Percentiles rank a stretch among this genome's conserved stretches.
Evolutionary conservation across 2,797 vertebrate genomes (phyloP).

Genomic region (Gymnoscopelus microlampas): DNA sequence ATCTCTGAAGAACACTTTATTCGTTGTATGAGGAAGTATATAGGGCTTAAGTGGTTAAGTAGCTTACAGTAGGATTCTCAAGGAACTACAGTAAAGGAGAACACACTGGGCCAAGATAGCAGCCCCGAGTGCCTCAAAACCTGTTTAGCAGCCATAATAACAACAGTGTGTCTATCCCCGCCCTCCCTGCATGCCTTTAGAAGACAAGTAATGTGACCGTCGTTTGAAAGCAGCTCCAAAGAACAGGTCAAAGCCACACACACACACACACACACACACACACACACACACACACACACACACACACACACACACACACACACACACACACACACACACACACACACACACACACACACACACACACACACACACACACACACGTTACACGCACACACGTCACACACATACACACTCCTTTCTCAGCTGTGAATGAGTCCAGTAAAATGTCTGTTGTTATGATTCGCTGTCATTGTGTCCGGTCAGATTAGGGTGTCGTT

Average conservation of each 20-base stretch:
- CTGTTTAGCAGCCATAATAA: slow-evolving; percentile 59
- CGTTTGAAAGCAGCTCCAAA: slow-evolving; percentile 51
- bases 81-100: slow-evolving; percentile 20
- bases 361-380: slow-evolving; percentile 9
- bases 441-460: slow-evolving; percentile 16
- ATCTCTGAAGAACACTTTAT: too few relatives aligned
- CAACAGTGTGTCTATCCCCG: slow-evolving; percentile 31
- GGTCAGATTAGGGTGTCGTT: slow-evolving; percentile 43
- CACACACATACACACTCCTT: slow-evolving; percentile 35
- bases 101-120: slow-evolving; percentile 1
- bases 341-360: slow-evolving; percentile 62
- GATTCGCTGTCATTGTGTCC: slow-evolving; percentile 37
- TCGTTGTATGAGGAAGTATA: too few relatives aligned
- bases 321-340: slow-evolving; percentile 16
- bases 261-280: not conserved
- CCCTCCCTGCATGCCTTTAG: slow-evolving; percentile 14
- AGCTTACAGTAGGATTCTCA: slow-evolving; percentile 43
- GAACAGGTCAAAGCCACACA: slow-evolving; percentile 69
- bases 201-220: slow-evolving; percentile 44
- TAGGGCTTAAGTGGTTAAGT: slow-evolving; percentile 44
- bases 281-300: slow-evolving; percentile 1
- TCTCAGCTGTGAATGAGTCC: too few relatives aligned
- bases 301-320: slow-evolving; percentile 28
- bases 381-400: not conserved
- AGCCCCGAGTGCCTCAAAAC: slow-evolving; percentile 54